Conservation (phyloP, 2,113 vertebrate genomes). For the Callionymus lyra region DNA sequence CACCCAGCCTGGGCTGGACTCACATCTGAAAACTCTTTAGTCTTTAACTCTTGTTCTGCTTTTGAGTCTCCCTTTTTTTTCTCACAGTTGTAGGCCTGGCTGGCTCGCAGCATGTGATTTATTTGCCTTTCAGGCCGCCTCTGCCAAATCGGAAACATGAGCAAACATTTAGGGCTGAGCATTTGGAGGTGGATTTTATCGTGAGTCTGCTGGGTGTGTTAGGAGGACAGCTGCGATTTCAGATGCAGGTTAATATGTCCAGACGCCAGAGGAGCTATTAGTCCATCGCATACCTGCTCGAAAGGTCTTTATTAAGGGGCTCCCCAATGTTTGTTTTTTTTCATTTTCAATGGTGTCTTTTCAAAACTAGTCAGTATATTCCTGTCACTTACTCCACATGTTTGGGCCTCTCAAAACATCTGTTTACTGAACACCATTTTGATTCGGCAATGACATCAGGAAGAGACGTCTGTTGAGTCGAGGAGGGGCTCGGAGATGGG, state of each 20-base stretch:
- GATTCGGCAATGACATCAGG: slow-evolving; percentile 64
- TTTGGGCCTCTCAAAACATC: slow-evolving; percentile 52
- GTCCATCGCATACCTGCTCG: slow-evolving; percentile 17
- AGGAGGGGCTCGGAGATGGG: slow-evolving; percentile 42
- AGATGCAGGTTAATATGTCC: slow-evolving; percentile 45
- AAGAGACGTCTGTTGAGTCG: slow-evolving; percentile 54
- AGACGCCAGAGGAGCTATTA: slow-evolving; percentile 27
- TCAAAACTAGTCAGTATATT: too few species aligned
- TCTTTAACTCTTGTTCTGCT: slow-evolving; percentile 65
- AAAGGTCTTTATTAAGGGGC: too few species aligned
- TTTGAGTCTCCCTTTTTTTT: slow-evolving; percentile 66
- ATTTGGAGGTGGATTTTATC: slow-evolving; percentile 52
- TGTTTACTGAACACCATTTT: slow-evolving; percentile 56
- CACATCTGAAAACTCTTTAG: slow-evolving; percentile 70
- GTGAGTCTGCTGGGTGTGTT: slow-evolving; percentile 49
- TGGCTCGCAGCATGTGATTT: slow-evolving; percentile 68
- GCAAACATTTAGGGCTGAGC: slow-evolving; percentile 67
- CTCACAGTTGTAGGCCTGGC: slow-evolving; percentile 66
- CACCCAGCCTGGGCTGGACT: slow-evolving; percentile 66
- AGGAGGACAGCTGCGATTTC: slow-evolving; percentile 33
- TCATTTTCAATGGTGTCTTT: too few species aligned
- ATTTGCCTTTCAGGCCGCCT: slow-evolving; percentile 66
- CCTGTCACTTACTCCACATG: slow-evolving; percentile 37
- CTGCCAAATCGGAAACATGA: slow-evolving; percentile 73
- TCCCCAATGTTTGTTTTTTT: too few species aligned